Conservation (phyloP, 2,113 vertebrate genomes). For the Dinomys branickii region DNA sequence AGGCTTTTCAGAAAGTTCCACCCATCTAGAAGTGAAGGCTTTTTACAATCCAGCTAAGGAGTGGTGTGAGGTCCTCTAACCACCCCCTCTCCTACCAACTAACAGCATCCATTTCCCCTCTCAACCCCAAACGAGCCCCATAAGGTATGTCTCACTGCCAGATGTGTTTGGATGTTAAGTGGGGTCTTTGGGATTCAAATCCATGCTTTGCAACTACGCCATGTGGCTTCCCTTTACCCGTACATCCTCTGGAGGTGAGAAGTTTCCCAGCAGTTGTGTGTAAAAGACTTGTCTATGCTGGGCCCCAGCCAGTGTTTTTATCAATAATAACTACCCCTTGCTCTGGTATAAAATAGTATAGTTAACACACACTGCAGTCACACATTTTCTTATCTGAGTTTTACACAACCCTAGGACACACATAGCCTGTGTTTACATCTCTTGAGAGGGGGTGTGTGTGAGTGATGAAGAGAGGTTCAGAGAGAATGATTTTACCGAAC, state of each 20-base stretch:
- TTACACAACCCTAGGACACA: neutral
- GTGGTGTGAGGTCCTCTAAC: neutral
- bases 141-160: neutral
- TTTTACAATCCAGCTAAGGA: neutral
- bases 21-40: neutral
- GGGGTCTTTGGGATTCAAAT: neutral
- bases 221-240: neutral
- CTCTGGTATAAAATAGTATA: neutral
- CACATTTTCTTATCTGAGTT: neutral
- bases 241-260: neutral
- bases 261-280: neutral
- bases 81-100: neutral
- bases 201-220: neutral
- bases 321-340: neutral
- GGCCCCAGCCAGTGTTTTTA: neutral
- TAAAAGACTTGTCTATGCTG: neutral
- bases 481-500: neutral
- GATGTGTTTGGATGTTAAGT: neutral
- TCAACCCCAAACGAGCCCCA: neutral
- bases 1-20: slow-evolving; percentile 26
- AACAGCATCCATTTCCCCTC: neutral
- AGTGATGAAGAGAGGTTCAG: neutral
- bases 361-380: neutral
- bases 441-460: neutral
- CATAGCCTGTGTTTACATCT: neutral